Percentiles rank a stretch among this genome's conserved stretches.
These are phyloP conservation scores for Epinotia nisella DNA, from an alignment of 2,888 invertebrate species.

Conservation along the genomic window DNA sequence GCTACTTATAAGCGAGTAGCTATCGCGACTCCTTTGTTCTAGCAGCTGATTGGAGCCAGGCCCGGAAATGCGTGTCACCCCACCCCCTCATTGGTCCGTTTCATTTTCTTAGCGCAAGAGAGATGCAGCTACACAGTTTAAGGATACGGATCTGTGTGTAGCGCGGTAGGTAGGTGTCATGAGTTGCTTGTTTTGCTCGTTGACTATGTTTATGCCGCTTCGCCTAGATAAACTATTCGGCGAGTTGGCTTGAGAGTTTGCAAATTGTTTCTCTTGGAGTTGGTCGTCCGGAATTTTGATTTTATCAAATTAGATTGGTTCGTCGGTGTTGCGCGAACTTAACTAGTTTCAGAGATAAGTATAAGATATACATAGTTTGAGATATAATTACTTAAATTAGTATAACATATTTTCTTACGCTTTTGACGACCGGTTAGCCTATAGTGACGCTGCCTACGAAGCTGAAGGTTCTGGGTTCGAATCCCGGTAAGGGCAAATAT, in stretches of 20 bases:
- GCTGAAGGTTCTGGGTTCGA: too few species aligned
- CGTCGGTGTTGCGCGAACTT: conserved; percentile 42
- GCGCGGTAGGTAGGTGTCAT: conserved; percentile 78
- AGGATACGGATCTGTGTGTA: conserved; percentile 79
- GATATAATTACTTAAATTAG: not conserved
- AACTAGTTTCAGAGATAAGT: conserved; percentile 34
- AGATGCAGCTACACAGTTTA: conserved; percentile 79
- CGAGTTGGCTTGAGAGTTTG: conserved; percentile 67
- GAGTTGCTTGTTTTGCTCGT: conserved; percentile 71
- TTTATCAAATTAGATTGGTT: conserved; percentile 66
- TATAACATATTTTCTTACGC: not conserved
- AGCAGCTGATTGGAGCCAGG: conserved; percentile 85
- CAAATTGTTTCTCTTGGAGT: conserved; percentile 72
- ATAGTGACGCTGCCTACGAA: too few species aligned
- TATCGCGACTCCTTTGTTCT: conserved; percentile 84
- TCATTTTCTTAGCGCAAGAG: conserved; percentile 84
- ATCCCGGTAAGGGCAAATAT: too few species aligned
- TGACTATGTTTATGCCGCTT: conserved; percentile 69
- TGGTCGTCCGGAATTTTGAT: conserved; percentile 65
- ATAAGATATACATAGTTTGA: conserved; percentile 17
- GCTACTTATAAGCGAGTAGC: conserved; percentile 83
- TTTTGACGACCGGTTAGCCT: too few species aligned
- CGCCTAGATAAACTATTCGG: conserved; percentile 79
- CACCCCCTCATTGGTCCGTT: conserved; percentile 85
- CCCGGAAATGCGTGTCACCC: conserved; percentile 85